Evolutionary conservation across 2,113 vertebrate species (phyloP).

Genomic region (Polypterus bichir): DNA sequence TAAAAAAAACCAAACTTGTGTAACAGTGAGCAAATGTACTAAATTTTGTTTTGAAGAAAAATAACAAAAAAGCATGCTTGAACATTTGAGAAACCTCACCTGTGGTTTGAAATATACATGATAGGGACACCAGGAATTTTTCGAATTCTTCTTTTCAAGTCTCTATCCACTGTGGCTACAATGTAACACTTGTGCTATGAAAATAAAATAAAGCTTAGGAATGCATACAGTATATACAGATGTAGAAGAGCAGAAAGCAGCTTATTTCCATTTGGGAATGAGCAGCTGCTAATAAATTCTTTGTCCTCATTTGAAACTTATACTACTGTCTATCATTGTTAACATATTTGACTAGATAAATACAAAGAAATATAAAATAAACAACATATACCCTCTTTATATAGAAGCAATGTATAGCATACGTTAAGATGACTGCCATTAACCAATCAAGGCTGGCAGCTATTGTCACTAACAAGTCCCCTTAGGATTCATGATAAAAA

Average conservation of each 20-base stretch:
- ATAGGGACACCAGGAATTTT: conserved; percentile 97
- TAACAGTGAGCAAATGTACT: fast-evolving
- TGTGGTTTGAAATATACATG: conserved; percentile 97
- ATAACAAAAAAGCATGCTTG: neutral
- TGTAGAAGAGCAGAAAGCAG: neutral
- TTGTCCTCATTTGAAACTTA: no score
- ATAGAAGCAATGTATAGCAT: no score
- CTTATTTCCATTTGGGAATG: neutral
- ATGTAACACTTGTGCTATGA: conserved; percentile 96
- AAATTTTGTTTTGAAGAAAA: neutral
- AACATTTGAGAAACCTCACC: conserved; percentile 44
- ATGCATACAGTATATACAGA: neutral
- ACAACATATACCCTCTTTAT: no score
- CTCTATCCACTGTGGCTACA: conserved; percentile 90
- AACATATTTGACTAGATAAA: no score
- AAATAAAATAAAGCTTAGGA: conserved; percentile 10
- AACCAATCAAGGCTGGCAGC: no score
- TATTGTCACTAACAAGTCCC: no score
- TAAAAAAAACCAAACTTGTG: neutral
- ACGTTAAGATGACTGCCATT: no score
- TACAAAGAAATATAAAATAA: no score
- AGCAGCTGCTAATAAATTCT: no score
- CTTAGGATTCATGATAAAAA: no score
- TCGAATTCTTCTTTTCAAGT: conserved; percentile 83
- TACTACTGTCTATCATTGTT: no score